These are phyloP conservation scores for Varanus salvator DNA, from an alignment of 2,113 vertebrate species.

Conservation along the genomic window DNA sequence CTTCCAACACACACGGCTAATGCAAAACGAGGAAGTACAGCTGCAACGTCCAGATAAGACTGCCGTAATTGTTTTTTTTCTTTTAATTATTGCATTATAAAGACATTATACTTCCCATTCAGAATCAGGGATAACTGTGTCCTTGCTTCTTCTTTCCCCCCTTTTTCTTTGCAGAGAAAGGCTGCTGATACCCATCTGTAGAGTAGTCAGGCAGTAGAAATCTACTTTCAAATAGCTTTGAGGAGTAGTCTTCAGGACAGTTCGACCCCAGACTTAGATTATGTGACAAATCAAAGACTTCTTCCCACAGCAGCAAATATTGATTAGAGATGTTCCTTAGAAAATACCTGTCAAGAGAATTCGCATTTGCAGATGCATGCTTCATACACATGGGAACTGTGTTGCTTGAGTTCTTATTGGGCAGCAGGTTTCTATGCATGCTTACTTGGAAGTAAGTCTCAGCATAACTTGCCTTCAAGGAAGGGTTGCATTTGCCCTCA, in stretches of 20 bases:
- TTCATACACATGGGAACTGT: slow-evolving; percentile 3
- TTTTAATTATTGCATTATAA: slow-evolving; percentile 84
- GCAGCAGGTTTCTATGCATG: background rate
- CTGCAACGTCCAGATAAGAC: slow-evolving; percentile 82
- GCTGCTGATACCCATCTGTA: slow-evolving; percentile 66
- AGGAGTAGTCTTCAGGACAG: slow-evolving; percentile 64
- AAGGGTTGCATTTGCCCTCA: background rate
- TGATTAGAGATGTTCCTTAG: slow-evolving; percentile 53
- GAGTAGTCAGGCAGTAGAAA: slow-evolving; percentile 65
- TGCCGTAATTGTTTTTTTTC: slow-evolving; percentile 78
- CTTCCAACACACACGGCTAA: slow-evolving; percentile 75
- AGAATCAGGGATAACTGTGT: slow-evolving; percentile 73
- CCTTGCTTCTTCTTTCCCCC: slow-evolving; percentile 42
- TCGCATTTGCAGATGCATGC: background rate
- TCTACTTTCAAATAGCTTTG: slow-evolving; percentile 66
- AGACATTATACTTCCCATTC: slow-evolving; percentile 80
- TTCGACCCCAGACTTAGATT: slow-evolving; percentile 56
- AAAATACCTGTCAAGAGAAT: slow-evolving; percentile 37
- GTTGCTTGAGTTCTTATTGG: slow-evolving; percentile 32
- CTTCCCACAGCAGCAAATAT: slow-evolving; percentile 52
- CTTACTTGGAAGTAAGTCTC: background rate
- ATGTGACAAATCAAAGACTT: slow-evolving; percentile 54
- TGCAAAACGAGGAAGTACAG: slow-evolving; percentile 72
- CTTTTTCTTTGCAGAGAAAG: slow-evolving; percentile 41
- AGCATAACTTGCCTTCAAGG: background rate